A percentile compares a stretch with the other conserved stretches of the same genome.
Evolutionary conservation across 2,113 vertebrate species (phyloP).

Genomic region (Mormyrus lacerda): DNA sequence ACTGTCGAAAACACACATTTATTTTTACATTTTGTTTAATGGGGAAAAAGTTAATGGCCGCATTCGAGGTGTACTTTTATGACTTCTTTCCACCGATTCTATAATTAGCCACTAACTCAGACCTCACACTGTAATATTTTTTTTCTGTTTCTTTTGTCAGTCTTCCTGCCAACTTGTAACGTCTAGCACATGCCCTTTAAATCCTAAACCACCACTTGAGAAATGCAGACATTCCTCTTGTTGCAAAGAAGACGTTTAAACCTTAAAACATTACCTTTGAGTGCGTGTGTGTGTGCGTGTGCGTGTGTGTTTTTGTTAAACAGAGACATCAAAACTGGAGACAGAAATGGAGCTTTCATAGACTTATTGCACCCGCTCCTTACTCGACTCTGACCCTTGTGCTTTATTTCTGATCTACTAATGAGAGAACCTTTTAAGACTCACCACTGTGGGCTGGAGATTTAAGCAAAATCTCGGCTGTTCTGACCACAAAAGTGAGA

Average conservation of each 20-base stretch:
- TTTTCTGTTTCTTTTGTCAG: constrained; percentile 33
- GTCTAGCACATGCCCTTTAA: constrained; percentile 30
- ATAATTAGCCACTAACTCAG: constrained; percentile 31
- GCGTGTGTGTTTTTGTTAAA: not conserved
- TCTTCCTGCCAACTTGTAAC: constrained; percentile 42
- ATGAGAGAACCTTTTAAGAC: constrained; percentile 63
- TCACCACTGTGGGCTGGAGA: constrained; percentile 61
- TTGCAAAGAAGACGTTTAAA: constrained; percentile 43
- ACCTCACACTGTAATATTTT: constrained; percentile 37
- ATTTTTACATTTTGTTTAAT: constrained; percentile 37
- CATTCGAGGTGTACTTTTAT: constrained; percentile 24
- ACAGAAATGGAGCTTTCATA: not conserved
- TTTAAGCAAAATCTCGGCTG: constrained; percentile 55
- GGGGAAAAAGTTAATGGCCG: constrained; percentile 29
- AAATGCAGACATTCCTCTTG: constrained; percentile 41
- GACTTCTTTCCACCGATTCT: constrained; percentile 32
- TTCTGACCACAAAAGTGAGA: constrained; percentile 56
- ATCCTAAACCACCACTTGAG: constrained; percentile 50
- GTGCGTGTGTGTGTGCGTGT: not conserved
- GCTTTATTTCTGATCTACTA: constrained; percentile 42
- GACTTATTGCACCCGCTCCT: constrained; percentile 12
- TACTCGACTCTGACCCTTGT: constrained; percentile 36
- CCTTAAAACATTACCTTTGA: not conserved
- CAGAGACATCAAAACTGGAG: not conserved
- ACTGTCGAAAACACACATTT: constrained; percentile 44